A percentile compares a stretch with the other conserved stretches of the same genome.
These are phyloP conservation scores for Coreius guichenoti DNA, from an alignment of 2,797 vertebrate genomes.

Conservation along the genomic window DNA sequence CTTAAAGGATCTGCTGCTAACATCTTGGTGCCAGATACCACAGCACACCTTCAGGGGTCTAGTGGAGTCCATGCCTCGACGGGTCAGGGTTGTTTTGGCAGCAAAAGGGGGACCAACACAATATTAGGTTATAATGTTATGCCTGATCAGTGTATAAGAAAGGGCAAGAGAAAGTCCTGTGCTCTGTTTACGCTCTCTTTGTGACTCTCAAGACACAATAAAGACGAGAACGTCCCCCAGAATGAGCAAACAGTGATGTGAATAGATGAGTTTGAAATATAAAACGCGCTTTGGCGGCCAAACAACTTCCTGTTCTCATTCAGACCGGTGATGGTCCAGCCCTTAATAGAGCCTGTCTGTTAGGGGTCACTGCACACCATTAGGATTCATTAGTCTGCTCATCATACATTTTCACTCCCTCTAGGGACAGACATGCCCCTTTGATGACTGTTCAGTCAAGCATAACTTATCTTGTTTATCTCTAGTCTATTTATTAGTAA, in stretches of 20 bases:
- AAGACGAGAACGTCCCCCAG: slow-evolving; percentile 22
- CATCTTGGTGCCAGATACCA: too few species aligned
- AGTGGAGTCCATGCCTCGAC: too few species aligned
- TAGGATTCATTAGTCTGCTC: slow-evolving; percentile 25
- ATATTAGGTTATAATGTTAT: too few species aligned
- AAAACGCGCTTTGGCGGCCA: slow-evolving; percentile 22
- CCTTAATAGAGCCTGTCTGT: slow-evolving; percentile 51
- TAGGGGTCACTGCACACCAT: slow-evolving; percentile 33
- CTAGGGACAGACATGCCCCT: background rate
- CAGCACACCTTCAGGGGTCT: too few species aligned
- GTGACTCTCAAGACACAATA: slow-evolving; percentile 4
- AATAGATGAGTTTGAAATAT: slow-evolving; percentile 46
- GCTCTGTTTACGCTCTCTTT: slow-evolving; percentile 2
- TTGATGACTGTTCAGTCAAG: slow-evolving; percentile 4
- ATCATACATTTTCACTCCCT: slow-evolving; percentile 18
- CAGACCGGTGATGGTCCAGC: slow-evolving; percentile 50
- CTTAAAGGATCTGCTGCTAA: too few species aligned
- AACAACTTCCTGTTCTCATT: slow-evolving; percentile 41
- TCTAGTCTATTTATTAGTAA: background rate
- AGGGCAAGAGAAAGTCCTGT: slow-evolving; percentile 7
- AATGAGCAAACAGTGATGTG: slow-evolving; percentile 24
- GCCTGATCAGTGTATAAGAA: background rate
- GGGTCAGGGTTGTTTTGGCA: too few species aligned
- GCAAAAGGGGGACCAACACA: too few species aligned
- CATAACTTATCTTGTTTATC: background rate